Evolutionary conservation across 2,888 invertebrate genomes (phyloP), one percentile per base, ranked within the genome.

Genomic region (Xylocampa areola): DNA sequence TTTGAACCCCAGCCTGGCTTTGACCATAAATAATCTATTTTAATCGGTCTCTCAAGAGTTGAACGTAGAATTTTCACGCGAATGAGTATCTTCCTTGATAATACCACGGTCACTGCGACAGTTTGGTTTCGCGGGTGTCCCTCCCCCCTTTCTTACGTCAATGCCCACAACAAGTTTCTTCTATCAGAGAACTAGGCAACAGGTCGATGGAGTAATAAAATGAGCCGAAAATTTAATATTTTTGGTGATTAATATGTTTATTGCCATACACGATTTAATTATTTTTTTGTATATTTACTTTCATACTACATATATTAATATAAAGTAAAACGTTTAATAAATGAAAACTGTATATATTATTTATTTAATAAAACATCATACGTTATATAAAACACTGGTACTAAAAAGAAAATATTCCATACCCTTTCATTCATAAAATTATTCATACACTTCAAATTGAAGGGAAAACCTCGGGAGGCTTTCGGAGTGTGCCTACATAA

Each of bases 391-490:
- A 8, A 29, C n/a, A 30, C 11, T 33, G 10, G 6, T 14, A 1
- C 16, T 17, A 17, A 8, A 19, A n/a, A n/a, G 19, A 19, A 19
- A 21, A 21, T n/a, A n/a, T 11, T 11, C 10, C 23, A 1, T 1
- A 13, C 10, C 32, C 14, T 39, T 49, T 40, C 29, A 58, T 49
- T 62, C 37, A 39, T 39, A 35, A 65, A 44, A 40, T 58, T 62
- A 66, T 66, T 63, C 39, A 58, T 65, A 48, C 32, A 40, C 35
- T 51, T 35, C 43, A 32, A 64, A 51, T 44, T 32, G 52, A 41
- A 14, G 14, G 23, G 14, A 21, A 14, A 41, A 4, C 4, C 32
- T 32, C 27, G 6, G 27, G 29, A 40, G 37, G 14, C 6, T 41
- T 41, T 21, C 13, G 27, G 14, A 37, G 37, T 8, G 23, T 14